phyloP scores from a whole-genome alignment of 2,888 invertebrate species.

The Empis livida region DNA sequence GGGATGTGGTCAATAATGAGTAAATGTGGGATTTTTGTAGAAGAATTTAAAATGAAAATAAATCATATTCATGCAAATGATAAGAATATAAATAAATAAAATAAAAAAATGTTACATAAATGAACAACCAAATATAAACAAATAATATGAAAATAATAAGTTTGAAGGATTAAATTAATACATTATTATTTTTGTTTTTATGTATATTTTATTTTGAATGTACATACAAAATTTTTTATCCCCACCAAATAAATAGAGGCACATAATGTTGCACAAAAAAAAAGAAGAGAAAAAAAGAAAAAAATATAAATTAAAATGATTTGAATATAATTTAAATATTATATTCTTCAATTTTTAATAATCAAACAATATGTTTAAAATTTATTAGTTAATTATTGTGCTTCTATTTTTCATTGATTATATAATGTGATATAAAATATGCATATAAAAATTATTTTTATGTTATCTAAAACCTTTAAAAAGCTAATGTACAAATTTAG shows the following conservation, averaged over 20 bases:
- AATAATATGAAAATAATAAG: background rate
- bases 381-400: too few relatives aligned
- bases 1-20: slow-evolving; percentile 2
- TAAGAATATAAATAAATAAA: slow-evolving; percentile 3
- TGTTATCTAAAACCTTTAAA: too few relatives aligned
- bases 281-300: slow-evolving; percentile 4
- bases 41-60: background rate
- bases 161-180: too few relatives aligned
- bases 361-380: too few relatives aligned
- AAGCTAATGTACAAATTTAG: too few relatives aligned
- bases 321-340: background rate
- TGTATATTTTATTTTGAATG: too few relatives aligned
- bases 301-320: background rate
- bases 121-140: slow-evolving; percentile 1
- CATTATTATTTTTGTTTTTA: too few relatives aligned
- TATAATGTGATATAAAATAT: too few relatives aligned
- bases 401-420: too few relatives aligned
- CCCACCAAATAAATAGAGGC: background rate
- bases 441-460: too few relatives aligned
- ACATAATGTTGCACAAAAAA: slow-evolving; percentile 7
- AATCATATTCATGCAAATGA: slow-evolving; percentile 6
- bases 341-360: too few relatives aligned
- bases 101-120: slow-evolving; percentile 6
- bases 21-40: background rate
- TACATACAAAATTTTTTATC: too few relatives aligned